phyloP scores from a whole-genome alignment of 2,113 vertebrate genomes.

The Balaeniceps rex region DNA sequence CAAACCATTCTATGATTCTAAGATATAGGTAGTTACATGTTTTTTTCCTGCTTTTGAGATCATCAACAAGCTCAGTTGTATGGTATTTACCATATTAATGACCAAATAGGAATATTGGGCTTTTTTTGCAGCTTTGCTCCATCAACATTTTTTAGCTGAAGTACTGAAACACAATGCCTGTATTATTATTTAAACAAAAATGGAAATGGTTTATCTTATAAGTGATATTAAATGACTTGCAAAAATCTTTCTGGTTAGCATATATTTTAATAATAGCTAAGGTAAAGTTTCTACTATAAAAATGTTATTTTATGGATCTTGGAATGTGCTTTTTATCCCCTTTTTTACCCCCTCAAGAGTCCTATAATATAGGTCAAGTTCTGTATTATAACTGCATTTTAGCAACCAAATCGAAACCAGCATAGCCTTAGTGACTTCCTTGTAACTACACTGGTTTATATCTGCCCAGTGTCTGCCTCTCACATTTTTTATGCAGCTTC shows the following conservation, averaged over 20 bases:
- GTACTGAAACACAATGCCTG: background rate
- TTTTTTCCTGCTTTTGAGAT: background rate
- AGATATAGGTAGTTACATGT: background rate
- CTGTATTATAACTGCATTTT: background rate
- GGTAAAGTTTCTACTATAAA: background rate
- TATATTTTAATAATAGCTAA: background rate
- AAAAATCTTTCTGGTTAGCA: background rate
- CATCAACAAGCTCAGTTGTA: background rate
- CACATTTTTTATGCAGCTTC: background rate
- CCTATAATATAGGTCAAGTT: background rate
- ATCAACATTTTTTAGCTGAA: background rate
- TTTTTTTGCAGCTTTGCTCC: background rate
- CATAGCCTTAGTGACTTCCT: background rate
- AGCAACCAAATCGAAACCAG: background rate
- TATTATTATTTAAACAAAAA: background rate
- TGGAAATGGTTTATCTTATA: background rate
- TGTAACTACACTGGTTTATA: background rate
- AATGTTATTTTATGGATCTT: background rate
- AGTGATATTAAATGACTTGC: background rate
- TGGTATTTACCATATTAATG: background rate
- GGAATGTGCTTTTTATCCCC: background rate
- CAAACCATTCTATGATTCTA: too few relatives aligned
- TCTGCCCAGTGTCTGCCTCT: background rate
- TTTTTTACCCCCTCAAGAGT: background rate
- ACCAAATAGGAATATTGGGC: background rate